Evolutionary conservation across 2,888 invertebrate genomes (phyloP).

Genomic region (Teleiodes luculella): DNA sequence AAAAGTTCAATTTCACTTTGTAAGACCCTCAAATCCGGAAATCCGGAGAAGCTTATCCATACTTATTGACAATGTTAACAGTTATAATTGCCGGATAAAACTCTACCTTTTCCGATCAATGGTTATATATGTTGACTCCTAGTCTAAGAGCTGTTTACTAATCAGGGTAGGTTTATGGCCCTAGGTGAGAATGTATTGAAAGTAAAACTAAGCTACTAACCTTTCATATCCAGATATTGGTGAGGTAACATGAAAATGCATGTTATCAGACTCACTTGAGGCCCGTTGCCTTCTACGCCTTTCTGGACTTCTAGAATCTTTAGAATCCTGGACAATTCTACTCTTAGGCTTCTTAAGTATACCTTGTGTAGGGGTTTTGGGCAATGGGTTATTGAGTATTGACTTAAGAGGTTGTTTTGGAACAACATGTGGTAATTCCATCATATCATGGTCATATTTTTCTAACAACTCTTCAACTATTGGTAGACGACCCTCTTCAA

Average conservation of each 20-base stretch:
- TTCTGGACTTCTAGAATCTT: conserved; percentile 38
- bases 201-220: conserved; percentile 38
- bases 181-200: too few species aligned
- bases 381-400: conserved; percentile 67
- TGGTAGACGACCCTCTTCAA: conserved; percentile 61
- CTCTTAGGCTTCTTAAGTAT: conserved; percentile 69
- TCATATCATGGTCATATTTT: conserved; percentile 66
- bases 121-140: too few species aligned
- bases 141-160: too few species aligned
- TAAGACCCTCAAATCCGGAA: too few species aligned
- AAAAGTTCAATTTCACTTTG: too few species aligned
- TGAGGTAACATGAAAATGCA: conserved; percentile 47
- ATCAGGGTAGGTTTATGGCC: too few species aligned
- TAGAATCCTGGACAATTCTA: conserved; percentile 50
- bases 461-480: conserved; percentile 71
- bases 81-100: too few species aligned
- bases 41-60: too few species aligned
- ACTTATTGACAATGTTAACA: too few species aligned
- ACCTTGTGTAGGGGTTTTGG: conserved; percentile 59
- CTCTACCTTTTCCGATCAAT: too few species aligned
- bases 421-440: conserved; percentile 46
- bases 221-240: conserved; percentile 61
- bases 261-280: conserved; percentile 72
- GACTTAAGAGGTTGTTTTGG: conserved; percentile 68
- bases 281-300: conserved; percentile 69